Conservation (phyloP, 2,888 invertebrate species). For the Chirona hameri region DNA sequence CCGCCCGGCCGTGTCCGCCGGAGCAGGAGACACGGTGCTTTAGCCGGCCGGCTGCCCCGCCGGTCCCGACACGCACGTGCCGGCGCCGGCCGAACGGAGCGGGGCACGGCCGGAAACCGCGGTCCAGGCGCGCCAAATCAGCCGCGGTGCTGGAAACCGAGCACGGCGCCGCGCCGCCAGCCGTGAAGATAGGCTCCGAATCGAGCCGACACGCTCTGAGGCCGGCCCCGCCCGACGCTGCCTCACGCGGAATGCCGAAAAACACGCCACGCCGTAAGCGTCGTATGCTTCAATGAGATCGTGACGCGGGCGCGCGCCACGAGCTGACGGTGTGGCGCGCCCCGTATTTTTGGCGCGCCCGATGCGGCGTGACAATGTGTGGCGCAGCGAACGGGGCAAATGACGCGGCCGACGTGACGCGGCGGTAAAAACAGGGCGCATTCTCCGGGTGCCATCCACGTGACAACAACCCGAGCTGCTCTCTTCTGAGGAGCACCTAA, state of each 20-base stretch:
- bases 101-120: not conserved
- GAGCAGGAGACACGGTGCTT: not conserved
- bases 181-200: not conserved
- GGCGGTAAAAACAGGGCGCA: too few relatives aligned
- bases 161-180: not conserved
- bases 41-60: not conserved
- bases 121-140: not conserved
- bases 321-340: not conserved
- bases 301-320: not conserved
- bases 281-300: not conserved
- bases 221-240: not conserved
- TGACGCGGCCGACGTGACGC: too few relatives aligned
- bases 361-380: constrained; percentile 1
- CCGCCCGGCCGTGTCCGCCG: not conserved
- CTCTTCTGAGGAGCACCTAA: not conserved
- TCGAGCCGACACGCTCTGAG: not conserved
- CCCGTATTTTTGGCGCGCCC: not conserved
- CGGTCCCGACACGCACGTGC: not conserved
- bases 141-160: not conserved
- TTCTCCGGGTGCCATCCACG: too few relatives aligned
- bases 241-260: not conserved
- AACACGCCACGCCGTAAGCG: not conserved
- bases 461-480: not conserved
- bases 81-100: not conserved
- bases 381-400: not conserved